These are phyloP conservation scores for Paramacrobiotus metropolitanus DNA, from an alignment of 1,140 invertebrate species.

Conservation along the genomic window DNA sequence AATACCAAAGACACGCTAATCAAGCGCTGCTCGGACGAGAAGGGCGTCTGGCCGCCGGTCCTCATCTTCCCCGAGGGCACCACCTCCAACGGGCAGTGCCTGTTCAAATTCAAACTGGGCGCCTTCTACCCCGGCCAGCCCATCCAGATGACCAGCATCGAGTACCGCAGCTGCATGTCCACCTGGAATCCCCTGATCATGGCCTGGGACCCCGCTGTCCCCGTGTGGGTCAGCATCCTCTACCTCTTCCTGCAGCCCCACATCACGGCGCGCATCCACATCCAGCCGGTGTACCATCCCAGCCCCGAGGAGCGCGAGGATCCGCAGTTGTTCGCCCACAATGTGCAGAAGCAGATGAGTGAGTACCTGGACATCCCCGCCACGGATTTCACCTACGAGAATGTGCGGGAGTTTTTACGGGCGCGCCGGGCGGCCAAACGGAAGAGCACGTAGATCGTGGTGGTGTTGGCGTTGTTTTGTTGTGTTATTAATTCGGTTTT, in stretches of 20 bases:
- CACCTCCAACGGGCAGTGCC: background rate
- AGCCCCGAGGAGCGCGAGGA: background rate
- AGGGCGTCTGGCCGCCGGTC: background rate
- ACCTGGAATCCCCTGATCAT: background rate
- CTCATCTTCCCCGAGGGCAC: background rate
- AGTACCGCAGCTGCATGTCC: background rate
- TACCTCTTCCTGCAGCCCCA: slow-evolving; percentile 2
- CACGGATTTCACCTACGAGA: background rate
- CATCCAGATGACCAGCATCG: background rate
- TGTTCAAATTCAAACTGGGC: background rate
- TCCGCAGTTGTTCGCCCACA: background rate
- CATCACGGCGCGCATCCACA: background rate
- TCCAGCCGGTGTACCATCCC: background rate
- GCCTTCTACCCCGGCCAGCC: background rate
- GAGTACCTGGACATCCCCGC: background rate
- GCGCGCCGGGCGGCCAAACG: background rate
- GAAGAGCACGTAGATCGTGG: background rate
- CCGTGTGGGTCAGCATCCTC: background rate
- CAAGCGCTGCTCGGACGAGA: background rate
- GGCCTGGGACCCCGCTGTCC: background rate
- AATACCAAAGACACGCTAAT: background rate
- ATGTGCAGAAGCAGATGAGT: background rate
- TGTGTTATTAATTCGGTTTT: too few species aligned
- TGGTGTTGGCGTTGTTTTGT: too few species aligned
- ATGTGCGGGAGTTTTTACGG: background rate